Percentiles rank a stretch among this genome's conserved stretches.
phyloP scores from a whole-genome alignment of 2,888 invertebrate genomes.

The Sthenelais limicola region DNA sequence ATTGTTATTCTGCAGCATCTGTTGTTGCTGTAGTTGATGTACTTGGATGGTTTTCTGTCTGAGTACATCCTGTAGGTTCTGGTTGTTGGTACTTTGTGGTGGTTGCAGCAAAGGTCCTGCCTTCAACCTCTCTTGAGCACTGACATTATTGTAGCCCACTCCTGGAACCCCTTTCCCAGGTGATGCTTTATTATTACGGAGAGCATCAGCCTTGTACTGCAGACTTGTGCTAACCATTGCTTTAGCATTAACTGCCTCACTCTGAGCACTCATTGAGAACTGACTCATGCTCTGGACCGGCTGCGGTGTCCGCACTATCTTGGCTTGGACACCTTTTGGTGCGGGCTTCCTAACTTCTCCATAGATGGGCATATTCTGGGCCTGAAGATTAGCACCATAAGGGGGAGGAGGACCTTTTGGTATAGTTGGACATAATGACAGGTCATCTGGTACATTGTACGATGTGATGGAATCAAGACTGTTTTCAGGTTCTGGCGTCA shows the following conservation, averaged over 20 bases:
- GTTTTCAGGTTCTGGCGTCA: constrained; percentile 29
- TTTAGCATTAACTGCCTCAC: constrained; percentile 17
- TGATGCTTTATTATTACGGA: no score
- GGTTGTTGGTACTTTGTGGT: no score
- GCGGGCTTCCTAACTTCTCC: constrained; percentile 7
- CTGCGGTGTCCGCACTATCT: constrained; percentile 11
- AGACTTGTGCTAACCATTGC: constrained; percentile 19
- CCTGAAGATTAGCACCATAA: neutral
- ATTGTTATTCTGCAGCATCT: no score
- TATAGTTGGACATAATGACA: neutral
- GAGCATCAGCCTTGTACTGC: neutral
- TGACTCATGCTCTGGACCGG: neutral
- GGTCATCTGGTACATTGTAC: constrained; percentile 12
- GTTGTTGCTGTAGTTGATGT: no score
- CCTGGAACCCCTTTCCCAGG: no score
- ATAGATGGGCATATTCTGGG: neutral
- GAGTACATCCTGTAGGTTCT: no score
- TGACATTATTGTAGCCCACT: no score
- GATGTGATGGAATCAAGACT: constrained; percentile 20
- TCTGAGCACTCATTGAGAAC: constrained; percentile 31
- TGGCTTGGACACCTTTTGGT: constrained; percentile 15
- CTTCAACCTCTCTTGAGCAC: no score
- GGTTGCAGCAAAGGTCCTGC: no score
- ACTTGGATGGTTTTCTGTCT: no score
- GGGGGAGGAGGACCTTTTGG: constrained; percentile 19